Evolutionary conservation across 2,113 vertebrate species (phyloP), one percentile per base, ranked within the genome.

Genomic region (Sminthopsis crassicaudata): DNA sequence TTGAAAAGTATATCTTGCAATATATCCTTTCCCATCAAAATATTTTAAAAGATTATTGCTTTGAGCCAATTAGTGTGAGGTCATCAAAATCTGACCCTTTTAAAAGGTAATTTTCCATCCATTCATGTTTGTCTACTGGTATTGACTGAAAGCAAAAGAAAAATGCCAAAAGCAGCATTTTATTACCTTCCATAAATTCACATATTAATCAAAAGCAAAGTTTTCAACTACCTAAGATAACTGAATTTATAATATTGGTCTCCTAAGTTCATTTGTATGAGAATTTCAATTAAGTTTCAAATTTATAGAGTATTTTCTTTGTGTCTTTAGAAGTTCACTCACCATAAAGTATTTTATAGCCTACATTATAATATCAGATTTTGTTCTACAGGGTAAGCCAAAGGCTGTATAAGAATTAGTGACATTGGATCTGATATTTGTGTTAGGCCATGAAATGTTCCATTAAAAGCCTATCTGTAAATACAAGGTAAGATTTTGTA

Each of bases 321-420:
- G 97, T 98, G 97, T 98, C 97, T 98, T 97, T 97, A 96, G 92
- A 97, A 98, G 97, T 96, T 98, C 97, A 97, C 98, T 97, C 97
- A 98, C 95, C 97, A 96, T 97, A 90, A 97, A 93, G 55, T 97
- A 96, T 97, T 97, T 98, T 97, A 93, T 97, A 98, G 94, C 97
- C 96, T 97, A 97, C 96, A 97, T 97, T 97, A 96, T 48, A 97
- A 95, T 95, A 97, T 97, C 96, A 97, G 97, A 97, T 98, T 98
- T 98, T 97, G 97, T 98, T 98, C 97, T 96, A 97, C 98, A 98
- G 97, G 97, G 97, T 98, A 97, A 98, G 98, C 97, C 97, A 97
- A 98, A 98, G 98, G 98, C 98, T 98, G 97, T 97, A 97, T 94
- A 97, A 98, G 97, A 97, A 96, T 96, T 97, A 97, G 97, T 97